phyloP scores from a whole-genome alignment of 2,888 invertebrate genomes.

The Phlogophora meticulosa region DNA sequence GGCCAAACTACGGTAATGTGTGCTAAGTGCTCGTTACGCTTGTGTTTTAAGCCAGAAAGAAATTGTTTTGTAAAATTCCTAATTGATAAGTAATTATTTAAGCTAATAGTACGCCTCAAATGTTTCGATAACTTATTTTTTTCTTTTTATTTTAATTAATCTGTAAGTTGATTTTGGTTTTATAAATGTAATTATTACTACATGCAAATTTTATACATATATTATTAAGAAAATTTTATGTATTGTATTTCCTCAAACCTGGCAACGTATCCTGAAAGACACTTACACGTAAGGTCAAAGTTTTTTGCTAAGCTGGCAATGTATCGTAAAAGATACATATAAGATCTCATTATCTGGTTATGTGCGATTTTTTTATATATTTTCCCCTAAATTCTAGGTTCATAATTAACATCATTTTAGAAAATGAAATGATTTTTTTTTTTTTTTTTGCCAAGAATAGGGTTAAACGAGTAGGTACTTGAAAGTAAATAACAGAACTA shows the following conservation, averaged over 20 bases:
- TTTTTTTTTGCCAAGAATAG: too few relatives aligned
- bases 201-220: too few relatives aligned
- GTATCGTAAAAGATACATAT: neutral
- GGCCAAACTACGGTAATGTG: slow-evolving; percentile 20
- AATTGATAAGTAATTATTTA: slow-evolving; percentile 11
- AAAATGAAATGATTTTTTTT: too few relatives aligned
- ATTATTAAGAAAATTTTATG: neutral
- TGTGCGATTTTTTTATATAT: too few relatives aligned
- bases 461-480: too few relatives aligned
- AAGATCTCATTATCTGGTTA: neutral
- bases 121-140: too few relatives aligned
- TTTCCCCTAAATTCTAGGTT: too few relatives aligned
- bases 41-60: slow-evolving; percentile 29
- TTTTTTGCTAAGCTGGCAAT: slow-evolving; percentile 1
- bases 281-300: neutral
- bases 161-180: too few relatives aligned
- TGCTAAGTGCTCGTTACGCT: slow-evolving; percentile 16
- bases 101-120: neutral
- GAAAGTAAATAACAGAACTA: too few relatives aligned
- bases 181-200: too few relatives aligned
- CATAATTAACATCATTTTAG: too few relatives aligned
- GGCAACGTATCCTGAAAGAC: neutral
- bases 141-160: too few relatives aligned
- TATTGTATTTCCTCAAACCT: neutral
- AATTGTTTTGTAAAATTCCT: slow-evolving; percentile 20